Conservation (phyloP, 2,797 vertebrate species). For the Adrianichthys oophorus region DNA sequence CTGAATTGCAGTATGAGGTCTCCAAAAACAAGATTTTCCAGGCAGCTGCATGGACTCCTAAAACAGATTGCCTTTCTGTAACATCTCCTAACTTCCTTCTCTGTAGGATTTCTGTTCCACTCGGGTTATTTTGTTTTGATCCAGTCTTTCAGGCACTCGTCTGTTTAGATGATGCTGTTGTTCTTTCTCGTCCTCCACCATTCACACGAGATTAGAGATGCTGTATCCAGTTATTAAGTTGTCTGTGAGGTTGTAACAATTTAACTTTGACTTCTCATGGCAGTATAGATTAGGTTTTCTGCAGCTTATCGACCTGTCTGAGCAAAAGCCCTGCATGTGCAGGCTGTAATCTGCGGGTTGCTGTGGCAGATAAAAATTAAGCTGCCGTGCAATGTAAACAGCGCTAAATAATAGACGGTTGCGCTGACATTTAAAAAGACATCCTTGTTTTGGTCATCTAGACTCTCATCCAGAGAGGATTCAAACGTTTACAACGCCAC, state of each 20-base stretch:
- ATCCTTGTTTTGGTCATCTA: background rate
- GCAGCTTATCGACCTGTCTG: slow-evolving; percentile 25
- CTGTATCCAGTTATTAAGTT: slow-evolving; percentile 9
- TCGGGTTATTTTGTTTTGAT: slow-evolving; percentile 30
- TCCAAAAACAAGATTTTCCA: slow-evolving; percentile 29
- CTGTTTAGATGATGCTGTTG: background rate
- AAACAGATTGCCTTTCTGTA: slow-evolving; percentile 40
- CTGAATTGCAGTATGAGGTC: slow-evolving; percentile 12
- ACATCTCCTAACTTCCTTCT: slow-evolving; percentile 34
- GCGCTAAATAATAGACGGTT: slow-evolving; percentile 26
- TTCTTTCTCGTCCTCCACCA: slow-evolving; percentile 1
- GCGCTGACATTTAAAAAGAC: slow-evolving; percentile 11
- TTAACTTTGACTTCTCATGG: slow-evolving; percentile 17
- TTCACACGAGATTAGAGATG: slow-evolving; percentile 2
- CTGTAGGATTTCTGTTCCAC: slow-evolving; percentile 9
- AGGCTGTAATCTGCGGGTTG: slow-evolving; percentile 49
- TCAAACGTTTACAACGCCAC: too few relatives aligned
- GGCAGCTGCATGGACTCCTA: slow-evolving; percentile 28
- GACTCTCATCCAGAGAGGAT: too few relatives aligned
- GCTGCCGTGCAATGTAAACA: slow-evolving; percentile 38
- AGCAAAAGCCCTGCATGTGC: slow-evolving; percentile 28
- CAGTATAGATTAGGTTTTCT: slow-evolving; percentile 22
- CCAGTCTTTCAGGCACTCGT: slow-evolving; percentile 6
- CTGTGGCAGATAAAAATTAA: slow-evolving; percentile 32
- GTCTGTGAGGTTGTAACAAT: slow-evolving; percentile 16